Conservation (phyloP, 2,113 vertebrate genomes). For the Platysternon megacephalum region DNA sequence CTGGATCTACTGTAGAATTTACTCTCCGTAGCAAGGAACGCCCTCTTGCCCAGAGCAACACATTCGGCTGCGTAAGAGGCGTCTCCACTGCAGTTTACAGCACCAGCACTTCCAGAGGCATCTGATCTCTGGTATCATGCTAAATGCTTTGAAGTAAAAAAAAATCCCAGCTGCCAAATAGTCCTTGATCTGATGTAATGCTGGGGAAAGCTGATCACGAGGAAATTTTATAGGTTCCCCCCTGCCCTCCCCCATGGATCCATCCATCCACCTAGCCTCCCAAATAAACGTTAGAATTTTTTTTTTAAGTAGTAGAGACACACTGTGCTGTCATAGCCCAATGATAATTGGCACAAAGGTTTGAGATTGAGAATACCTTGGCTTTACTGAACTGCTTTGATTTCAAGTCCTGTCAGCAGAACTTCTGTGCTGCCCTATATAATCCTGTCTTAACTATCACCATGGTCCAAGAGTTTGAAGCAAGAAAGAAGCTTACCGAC, state of each 20-base stretch:
- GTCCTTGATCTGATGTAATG: slow-evolving; percentile 38
- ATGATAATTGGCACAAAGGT: slow-evolving; percentile 61
- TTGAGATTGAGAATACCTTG: slow-evolving; percentile 21
- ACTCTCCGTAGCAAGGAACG: not conserved
- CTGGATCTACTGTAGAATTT: not conserved
- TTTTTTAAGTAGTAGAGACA: slow-evolving; percentile 15
- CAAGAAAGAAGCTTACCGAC: slow-evolving; percentile 52
- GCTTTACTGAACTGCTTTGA: slow-evolving; percentile 59
- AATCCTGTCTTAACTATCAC: slow-evolving; percentile 64
- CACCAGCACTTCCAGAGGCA: slow-evolving; percentile 16
- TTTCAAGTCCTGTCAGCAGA: slow-evolving; percentile 46
- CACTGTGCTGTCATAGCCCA: slow-evolving; percentile 42
- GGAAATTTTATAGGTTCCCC: slow-evolving; percentile 19
- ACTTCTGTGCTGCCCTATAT: slow-evolving; percentile 43
- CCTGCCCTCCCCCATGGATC: slow-evolving; percentile 20
- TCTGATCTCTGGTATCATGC: slow-evolving; percentile 45
- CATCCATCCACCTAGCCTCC: slow-evolving; percentile 21
- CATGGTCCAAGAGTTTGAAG: slow-evolving; percentile 27
- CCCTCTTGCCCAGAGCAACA: rapidly evolving
- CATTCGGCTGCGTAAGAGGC: not conserved
- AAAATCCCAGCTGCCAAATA: slow-evolving; percentile 37
- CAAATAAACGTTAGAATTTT: slow-evolving; percentile 21
- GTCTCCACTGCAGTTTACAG: slow-evolving; percentile 42
- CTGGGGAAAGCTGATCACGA: slow-evolving; percentile 53
- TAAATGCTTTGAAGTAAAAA: slow-evolving; percentile 65